Conservation (phyloP, 2,888 invertebrate genomes). For the Eupithecia dodoneata region DNA sequence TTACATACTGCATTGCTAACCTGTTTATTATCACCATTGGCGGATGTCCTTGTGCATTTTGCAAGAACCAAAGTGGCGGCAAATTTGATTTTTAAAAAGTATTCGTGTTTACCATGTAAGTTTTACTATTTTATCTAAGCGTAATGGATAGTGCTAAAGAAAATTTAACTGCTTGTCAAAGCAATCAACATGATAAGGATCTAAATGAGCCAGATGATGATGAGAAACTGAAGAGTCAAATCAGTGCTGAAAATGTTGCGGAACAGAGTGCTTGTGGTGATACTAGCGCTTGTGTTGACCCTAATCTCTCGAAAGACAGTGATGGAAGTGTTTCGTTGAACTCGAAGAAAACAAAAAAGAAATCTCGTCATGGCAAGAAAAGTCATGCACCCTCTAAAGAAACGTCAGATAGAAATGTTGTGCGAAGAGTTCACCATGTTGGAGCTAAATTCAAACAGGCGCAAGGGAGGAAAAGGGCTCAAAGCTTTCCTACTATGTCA, state of each 20-base stretch:
- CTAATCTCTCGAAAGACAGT: conserved; percentile 67
- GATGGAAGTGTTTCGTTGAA: conserved; percentile 57
- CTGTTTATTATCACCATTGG: conserved; percentile 83
- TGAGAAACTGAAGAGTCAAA: conserved; percentile 67
- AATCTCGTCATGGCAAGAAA: conserved; percentile 77
- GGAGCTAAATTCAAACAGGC: conserved; percentile 70
- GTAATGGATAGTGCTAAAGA: conserved; percentile 78
- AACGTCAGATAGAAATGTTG: conserved; percentile 66
- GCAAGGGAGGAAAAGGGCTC: conserved; percentile 86
- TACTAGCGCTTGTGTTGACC: conserved; percentile 52
- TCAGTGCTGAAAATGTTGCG: conserved; percentile 57
- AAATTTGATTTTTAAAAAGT: conserved; percentile 74
- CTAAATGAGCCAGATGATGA: conserved; percentile 61
- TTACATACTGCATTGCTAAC: conserved; percentile 73
- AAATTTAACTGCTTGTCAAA: conserved; percentile 61
- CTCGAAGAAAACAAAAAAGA: conserved; percentile 76
- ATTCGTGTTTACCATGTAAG: conserved; percentile 62
- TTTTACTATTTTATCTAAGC: conserved; percentile 41
- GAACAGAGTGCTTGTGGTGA: conserved; percentile 47
- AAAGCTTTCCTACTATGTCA: conserved; percentile 87
- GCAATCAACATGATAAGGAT: conserved; percentile 56
- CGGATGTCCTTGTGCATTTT: conserved; percentile 82
- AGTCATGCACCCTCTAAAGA: conserved; percentile 73
- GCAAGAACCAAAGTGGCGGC: conserved; percentile 78
- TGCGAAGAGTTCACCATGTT: conserved; percentile 74